phyloP scores from a whole-genome alignment of 1,140 invertebrate genomes.

The Sarcophaga bullata region DNA sequence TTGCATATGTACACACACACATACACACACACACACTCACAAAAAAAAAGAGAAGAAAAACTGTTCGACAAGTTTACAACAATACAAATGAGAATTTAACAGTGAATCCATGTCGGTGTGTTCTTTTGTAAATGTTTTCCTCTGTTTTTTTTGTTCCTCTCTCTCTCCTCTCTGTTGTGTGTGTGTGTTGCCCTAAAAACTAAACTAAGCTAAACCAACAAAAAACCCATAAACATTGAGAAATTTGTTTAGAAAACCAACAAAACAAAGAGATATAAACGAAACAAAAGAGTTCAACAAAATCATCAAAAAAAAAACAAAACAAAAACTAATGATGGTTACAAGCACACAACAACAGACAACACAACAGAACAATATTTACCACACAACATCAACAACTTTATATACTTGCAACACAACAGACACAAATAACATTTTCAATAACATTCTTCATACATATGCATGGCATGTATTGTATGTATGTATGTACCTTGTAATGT shows the following conservation, averaged over 20 bases:
- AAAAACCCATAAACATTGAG: neutral
- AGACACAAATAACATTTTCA: conserved; percentile 35
- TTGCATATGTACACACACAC: neutral
- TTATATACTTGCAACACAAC: neutral
- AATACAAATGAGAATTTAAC: conserved; percentile 38
- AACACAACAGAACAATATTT: neutral
- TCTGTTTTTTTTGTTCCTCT: too few relatives aligned
- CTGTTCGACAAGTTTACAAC: conserved; percentile 33
- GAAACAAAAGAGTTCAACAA: neutral
- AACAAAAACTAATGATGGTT: neutral
- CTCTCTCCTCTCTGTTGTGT: too few relatives aligned
- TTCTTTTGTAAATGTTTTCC: neutral
- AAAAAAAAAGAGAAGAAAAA: neutral
- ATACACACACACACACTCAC: neutral
- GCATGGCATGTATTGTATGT: too few relatives aligned
- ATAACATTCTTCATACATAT: neutral
- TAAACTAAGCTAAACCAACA: conserved; percentile 7
- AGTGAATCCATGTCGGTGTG: neutral
- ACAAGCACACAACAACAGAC: too few relatives aligned
- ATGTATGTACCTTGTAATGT: too few relatives aligned
- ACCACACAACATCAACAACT: neutral
- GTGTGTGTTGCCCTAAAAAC: conserved; percentile 15
- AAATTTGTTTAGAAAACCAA: too few relatives aligned
- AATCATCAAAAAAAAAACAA: neutral
- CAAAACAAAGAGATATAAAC: too few relatives aligned